Evolutionary conservation across 2,797 vertebrate genomes (phyloP).

Genomic region (Malurus leucopterus): DNA sequence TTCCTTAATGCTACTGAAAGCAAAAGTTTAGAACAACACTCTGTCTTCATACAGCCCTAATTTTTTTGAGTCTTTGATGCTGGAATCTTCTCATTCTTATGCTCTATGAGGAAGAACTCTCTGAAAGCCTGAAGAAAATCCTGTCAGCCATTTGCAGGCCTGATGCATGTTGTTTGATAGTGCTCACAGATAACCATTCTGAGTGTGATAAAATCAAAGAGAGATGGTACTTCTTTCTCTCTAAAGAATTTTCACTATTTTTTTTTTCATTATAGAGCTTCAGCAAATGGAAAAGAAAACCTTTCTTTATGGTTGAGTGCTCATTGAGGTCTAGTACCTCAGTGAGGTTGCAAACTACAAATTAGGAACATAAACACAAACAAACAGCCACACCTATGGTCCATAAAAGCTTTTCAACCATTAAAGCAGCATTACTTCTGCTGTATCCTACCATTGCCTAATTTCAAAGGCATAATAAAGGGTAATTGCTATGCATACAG

Average conservation of each 20-base stretch:
- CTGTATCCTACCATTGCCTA: constrained; percentile 16
- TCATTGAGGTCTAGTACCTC: constrained; percentile 46
- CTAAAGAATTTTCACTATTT: not conserved
- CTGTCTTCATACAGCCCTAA: not conserved
- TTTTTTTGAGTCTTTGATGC: not conserved
- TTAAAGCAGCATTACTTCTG: not conserved
- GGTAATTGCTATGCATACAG: constrained; percentile 25
- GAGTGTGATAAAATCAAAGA: not conserved
- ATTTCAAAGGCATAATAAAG: constrained; percentile 52
- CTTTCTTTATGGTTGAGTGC: not conserved
- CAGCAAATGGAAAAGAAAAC: not conserved
- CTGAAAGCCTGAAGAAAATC: constrained; percentile 30
- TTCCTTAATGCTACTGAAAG: not conserved
- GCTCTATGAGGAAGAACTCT: not conserved
- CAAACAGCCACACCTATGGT: constrained; percentile 50
- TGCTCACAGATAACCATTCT: not conserved
- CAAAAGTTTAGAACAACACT: not conserved
- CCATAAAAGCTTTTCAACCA: constrained; percentile 52
- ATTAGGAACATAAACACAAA: constrained; percentile 23
- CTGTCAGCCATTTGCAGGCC: not conserved
- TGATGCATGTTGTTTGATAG: not conserved
- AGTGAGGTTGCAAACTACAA: constrained; percentile 39
- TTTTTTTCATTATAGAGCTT: not conserved
- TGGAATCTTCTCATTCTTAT: not conserved
- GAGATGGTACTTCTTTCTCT: not conserved